A percentile compares a stretch with the other conserved stretches of the same genome.
These are phyloP conservation scores for Fragum whitleyi DNA, from an alignment of 2,888 invertebrate species.

Conservation along the genomic window DNA sequence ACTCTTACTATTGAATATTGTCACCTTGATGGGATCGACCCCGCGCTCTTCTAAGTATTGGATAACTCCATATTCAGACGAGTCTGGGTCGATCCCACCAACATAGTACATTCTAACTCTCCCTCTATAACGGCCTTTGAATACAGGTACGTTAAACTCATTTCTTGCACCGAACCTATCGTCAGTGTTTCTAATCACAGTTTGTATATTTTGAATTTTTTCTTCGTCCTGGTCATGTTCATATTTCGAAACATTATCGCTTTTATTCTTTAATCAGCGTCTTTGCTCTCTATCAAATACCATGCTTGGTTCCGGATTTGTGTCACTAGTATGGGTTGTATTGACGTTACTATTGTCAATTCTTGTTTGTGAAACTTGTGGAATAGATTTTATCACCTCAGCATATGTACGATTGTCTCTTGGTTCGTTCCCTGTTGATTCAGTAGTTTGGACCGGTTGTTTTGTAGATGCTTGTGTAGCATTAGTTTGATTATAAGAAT, in stretches of 20 bases:
- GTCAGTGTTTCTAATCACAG: background rate
- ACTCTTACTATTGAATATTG: conserved; percentile 5
- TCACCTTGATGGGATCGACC: background rate
- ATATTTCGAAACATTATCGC: background rate
- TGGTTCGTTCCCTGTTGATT: background rate
- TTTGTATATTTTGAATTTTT: background rate
- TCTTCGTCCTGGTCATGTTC: background rate
- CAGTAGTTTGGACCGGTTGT: background rate
- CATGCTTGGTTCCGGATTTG: background rate
- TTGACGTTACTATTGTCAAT: too few relatives aligned
- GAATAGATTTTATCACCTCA: background rate
- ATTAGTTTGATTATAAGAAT: too few relatives aligned
- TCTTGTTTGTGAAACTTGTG: background rate
- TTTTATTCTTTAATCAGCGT: background rate
- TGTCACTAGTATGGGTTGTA: background rate
- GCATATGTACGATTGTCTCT: background rate
- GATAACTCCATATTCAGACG: background rate
- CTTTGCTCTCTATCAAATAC: background rate
- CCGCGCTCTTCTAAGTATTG: conserved; percentile 1
- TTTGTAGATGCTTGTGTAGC: too few relatives aligned
- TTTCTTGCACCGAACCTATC: background rate
- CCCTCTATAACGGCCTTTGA: background rate
- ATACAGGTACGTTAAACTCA: background rate
- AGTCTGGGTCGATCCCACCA: conserved; percentile 9
- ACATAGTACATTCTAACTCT: background rate